Conservation (phyloP, 2,888 invertebrate species). For the Fragum whitleyi region DNA sequence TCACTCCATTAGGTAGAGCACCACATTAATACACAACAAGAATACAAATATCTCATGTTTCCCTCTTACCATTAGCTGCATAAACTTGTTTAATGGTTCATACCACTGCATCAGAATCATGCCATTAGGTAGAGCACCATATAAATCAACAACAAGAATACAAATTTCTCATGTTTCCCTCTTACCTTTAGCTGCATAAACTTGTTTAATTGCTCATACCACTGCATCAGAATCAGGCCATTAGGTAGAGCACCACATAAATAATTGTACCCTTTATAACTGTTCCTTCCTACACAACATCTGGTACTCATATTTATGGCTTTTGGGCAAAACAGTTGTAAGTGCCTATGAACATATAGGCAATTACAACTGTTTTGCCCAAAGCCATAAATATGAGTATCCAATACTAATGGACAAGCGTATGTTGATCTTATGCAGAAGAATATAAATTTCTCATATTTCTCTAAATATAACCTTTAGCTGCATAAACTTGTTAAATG, state of each 20-base stretch:
- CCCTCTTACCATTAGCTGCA: slow-evolving; percentile 95
- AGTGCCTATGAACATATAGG: too few species aligned
- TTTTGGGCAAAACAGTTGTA: too few species aligned
- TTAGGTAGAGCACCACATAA: slow-evolving; percentile 97
- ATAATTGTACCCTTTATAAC: slow-evolving; percentile 99
- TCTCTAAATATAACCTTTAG: too few species aligned
- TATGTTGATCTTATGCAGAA: too few species aligned
- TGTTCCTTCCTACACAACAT: slow-evolving; percentile 98
- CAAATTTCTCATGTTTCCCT: too few species aligned
- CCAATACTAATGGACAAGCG: too few species aligned
- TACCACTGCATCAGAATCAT: slow-evolving; percentile 99
- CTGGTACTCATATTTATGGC: slow-evolving; percentile 97
- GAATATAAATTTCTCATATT: too few species aligned
- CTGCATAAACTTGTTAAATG: slow-evolving; percentile 94
- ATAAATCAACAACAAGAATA: too few species aligned
- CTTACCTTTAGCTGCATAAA: slow-evolving; percentile 94
- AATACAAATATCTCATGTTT: too few species aligned
- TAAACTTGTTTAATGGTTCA: slow-evolving; percentile 92
- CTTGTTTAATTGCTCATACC: slow-evolving; percentile 93
- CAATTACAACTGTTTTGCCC: too few species aligned
- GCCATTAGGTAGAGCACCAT: slow-evolving; percentile 96
- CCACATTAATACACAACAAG: slow-evolving; percentile 98
- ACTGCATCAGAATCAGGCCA: slow-evolving; percentile 99
- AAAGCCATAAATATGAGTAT: too few species aligned
- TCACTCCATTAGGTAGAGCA: slow-evolving; percentile 95